A percentile compares a stretch with the other conserved stretches of the same genome.
Evolutionary conservation across 2,797 vertebrate genomes (phyloP).

Genomic region (Arnoldichthys spilopterus): DNA sequence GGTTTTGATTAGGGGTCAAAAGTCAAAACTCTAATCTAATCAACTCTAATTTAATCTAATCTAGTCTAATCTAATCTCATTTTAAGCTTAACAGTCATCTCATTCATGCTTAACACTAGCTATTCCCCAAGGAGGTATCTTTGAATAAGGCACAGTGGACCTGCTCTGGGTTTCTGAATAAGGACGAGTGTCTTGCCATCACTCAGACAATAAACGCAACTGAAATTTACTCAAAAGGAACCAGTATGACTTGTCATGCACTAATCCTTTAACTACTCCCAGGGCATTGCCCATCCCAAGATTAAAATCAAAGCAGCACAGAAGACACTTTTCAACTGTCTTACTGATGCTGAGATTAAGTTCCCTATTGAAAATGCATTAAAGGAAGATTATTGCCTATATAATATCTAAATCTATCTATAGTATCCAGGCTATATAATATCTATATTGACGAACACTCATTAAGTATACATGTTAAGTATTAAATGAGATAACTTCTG

Average conservation of each 20-base stretch:
- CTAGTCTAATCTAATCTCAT: no score
- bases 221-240: slow-evolving; percentile 42
- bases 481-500: no score
- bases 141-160: neutral
- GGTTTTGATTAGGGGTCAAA: neutral
- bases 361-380: neutral
- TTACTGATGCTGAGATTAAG: neutral
- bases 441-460: no score
- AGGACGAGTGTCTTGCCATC: slow-evolving; percentile 4
- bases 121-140: neutral
- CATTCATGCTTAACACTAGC: neutral
- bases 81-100: neutral
- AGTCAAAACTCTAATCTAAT: neutral
- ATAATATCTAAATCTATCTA: neutral
- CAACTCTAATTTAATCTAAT: no score
- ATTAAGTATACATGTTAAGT: no score
- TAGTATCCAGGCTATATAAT: no score
- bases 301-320: slow-evolving; percentile 43
- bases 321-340: slow-evolving; percentile 26
- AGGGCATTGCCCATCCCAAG: slow-evolving; percentile 43
- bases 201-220: slow-evolving; percentile 31
- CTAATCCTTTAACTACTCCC: slow-evolving; percentile 37
- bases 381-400: neutral
- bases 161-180: neutral
- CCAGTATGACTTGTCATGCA: slow-evolving; percentile 53